Base-by-base conservation (phyloP, 2,888 invertebrate genomes). In the Orthosia incerta region DNA sequence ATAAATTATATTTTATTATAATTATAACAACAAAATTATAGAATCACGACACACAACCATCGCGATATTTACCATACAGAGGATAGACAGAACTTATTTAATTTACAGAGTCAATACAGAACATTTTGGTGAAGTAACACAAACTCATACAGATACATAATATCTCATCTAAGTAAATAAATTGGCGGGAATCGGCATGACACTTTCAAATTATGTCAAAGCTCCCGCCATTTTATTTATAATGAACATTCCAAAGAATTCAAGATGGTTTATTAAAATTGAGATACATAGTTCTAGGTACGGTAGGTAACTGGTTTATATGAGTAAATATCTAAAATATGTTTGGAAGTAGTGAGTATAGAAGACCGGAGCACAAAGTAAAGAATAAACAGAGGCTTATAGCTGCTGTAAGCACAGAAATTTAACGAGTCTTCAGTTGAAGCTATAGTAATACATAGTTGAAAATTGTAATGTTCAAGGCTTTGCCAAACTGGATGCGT, bases 1-100 rank as follows among this genome's bases (percentile, higher is more conserved):
- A 86, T 86, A 86, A 86, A 87, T 86, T 86, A 86, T 87, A 82
- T 80, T 86, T 80, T 80, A 82, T 85, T 82, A 85, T 71, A 74
- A 71, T 80, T 70, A 81, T 80, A 87, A 87, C 87, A 86, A 87
- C 86, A 68, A 82, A 74, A 84, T 83, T 66, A 83, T 79, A 81
- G 59, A 57, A 67, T 69, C 60, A 65, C 75, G 81, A 83, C 64
- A 76, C 63, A 60, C 63, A 67, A 83, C 61, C 50, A 73, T 71
- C 87, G 66, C 67, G 20, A 67, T 60, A 61, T 76, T 84, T 84
- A 86, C 69, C 69, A 74, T 69, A 77, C 60, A 69, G 18, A 70
- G 62, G 57, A 69, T 65, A 64, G 76, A 72, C 53, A 68, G 61
- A 79, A 80, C 48, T 50, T 74, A 83, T 67, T 71, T 55, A 74